Evolutionary conservation across 1,140 invertebrate species (phyloP).

Genomic region (Leucophenga varia): DNA sequence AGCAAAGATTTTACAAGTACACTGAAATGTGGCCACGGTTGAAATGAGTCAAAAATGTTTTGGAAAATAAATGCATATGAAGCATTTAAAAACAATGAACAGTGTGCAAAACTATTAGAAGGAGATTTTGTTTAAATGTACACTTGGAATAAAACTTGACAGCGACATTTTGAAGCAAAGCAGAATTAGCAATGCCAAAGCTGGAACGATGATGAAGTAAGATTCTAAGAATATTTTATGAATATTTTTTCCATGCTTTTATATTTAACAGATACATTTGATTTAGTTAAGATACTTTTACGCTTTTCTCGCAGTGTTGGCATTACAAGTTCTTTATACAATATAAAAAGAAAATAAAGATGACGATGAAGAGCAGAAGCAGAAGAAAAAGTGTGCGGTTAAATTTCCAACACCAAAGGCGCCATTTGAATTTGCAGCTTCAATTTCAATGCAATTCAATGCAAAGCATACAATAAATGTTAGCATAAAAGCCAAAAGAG

Average conservation of each 20-base stretch:
- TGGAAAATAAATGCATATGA: conserved; percentile 29
- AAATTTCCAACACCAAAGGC: neutral
- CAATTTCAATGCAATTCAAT: conserved; percentile 26
- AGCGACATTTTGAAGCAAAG: no score
- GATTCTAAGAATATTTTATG: no score
- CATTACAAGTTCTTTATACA: no score
- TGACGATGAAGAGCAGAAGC: no score
- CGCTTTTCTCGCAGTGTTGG: conserved; percentile 1
- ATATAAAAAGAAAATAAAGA: no score
- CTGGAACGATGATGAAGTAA: no score
- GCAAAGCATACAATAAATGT: neutral
- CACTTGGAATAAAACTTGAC: no score
- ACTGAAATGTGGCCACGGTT: conserved; percentile 26
- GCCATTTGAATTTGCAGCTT: conserved; percentile 28
- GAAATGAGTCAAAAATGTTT: conserved; percentile 7
- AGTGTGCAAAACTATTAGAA: no score
- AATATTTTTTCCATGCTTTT: conserved; percentile 35
- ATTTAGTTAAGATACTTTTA: conserved; percentile 7
- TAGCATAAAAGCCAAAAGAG: neutral
- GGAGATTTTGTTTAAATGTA: no score
- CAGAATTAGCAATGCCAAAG: no score
- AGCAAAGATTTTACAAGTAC: no score
- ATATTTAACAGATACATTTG: conserved; percentile 7
- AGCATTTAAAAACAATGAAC: no score
- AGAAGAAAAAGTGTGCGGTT: conserved; percentile 13